These are phyloP conservation scores for Nymphalis polychloros DNA, from an alignment of 2,888 invertebrate genomes.

Conservation along the genomic window DNA sequence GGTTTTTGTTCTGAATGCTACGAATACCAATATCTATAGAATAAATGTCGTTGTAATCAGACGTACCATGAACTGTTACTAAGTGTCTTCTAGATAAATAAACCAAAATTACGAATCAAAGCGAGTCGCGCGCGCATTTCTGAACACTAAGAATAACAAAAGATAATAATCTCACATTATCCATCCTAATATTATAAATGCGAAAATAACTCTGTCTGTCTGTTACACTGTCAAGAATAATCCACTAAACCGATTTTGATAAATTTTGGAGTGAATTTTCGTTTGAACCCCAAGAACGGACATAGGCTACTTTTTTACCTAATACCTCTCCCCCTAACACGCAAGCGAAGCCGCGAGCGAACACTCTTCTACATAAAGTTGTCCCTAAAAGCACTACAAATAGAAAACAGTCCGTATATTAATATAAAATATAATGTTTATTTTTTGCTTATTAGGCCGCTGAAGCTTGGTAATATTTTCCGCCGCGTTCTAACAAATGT, in stretches of 20 bases:
- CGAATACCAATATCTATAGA: neutral
- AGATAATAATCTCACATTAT: neutral
- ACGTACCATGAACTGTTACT: neutral
- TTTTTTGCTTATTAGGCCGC: neutral
- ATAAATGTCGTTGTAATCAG: neutral
- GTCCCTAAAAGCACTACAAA: neutral
- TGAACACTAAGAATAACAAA: neutral
- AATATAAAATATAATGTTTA: neutral
- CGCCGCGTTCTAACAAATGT: slow-evolving; percentile 16
- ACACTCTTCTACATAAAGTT: neutral
- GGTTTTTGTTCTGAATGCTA: slow-evolving; percentile 17
- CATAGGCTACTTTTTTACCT: too few relatives aligned
- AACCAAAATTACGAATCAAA: too few relatives aligned
- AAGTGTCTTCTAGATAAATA: neutral
- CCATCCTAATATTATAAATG: too few relatives aligned
- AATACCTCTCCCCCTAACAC: too few relatives aligned
- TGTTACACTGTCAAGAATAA: too few relatives aligned
- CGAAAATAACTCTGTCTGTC: too few relatives aligned
- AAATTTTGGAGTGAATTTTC: too few relatives aligned
- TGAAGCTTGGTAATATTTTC: slow-evolving; percentile 9
- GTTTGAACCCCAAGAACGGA: too few relatives aligned
- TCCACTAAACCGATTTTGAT: too few relatives aligned
- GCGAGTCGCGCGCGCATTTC: too few relatives aligned
- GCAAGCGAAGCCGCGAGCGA: too few relatives aligned
- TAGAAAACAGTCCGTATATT: neutral